These are phyloP conservation scores for Coptotermes formosanus DNA, from an alignment of 1,140 invertebrate species.

Conservation along the genomic window DNA sequence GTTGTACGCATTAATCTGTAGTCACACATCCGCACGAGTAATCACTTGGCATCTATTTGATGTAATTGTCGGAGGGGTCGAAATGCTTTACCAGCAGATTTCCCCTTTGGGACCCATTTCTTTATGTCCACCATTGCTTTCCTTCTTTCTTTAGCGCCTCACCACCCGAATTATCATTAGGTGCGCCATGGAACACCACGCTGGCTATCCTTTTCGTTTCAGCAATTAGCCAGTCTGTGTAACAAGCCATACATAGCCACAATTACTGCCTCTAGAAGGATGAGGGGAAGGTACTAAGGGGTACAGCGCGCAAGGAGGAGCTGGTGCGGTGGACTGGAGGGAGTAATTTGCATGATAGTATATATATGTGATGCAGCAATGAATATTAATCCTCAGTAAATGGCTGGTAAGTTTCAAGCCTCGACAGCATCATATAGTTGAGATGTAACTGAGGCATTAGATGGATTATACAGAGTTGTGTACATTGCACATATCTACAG, in stretches of 20 bases:
- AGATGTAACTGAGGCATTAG: not conserved
- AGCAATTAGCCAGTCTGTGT: not conserved
- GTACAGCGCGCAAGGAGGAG: not conserved
- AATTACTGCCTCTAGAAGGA: not conserved
- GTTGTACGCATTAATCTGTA: too few species aligned
- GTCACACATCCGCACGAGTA: too few species aligned
- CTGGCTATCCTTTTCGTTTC: not conserved
- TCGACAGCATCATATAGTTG: not conserved
- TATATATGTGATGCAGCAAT: slow-evolving; percentile 6
- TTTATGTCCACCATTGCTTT: not conserved
- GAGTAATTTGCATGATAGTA: slow-evolving; percentile 12
- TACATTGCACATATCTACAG: not conserved
- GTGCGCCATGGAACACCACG: not conserved
- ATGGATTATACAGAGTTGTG: not conserved
- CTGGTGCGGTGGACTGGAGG: not conserved
- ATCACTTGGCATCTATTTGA: too few species aligned
- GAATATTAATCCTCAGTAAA: not conserved
- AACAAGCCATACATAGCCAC: not conserved
- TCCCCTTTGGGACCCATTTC: not conserved
- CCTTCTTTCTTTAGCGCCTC: not conserved
- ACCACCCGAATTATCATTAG: not conserved
- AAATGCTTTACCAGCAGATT: too few species aligned
- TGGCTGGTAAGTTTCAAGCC: not conserved
- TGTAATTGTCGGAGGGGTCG: too few species aligned
- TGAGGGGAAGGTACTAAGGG: not conserved